These are phyloP conservation scores for Clupea harengus DNA, from an alignment of 2,113 vertebrate species.

Conservation along the genomic window DNA sequence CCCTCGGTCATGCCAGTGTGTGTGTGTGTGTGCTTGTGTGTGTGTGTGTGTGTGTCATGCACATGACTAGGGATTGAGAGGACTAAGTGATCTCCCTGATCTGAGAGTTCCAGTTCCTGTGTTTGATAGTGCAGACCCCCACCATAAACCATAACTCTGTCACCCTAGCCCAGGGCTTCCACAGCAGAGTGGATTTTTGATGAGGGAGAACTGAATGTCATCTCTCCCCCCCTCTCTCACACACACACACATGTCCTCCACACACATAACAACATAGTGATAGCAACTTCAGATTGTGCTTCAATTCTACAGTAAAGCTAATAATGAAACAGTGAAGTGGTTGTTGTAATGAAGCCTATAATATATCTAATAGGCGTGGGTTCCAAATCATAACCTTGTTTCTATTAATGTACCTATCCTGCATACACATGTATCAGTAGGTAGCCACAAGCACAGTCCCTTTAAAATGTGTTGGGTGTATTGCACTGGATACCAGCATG, in stretches of 20 bases:
- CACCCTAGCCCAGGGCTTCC: not conserved
- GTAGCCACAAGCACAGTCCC: not conserved
- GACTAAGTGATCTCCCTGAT: not conserved
- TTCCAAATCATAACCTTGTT: not conserved
- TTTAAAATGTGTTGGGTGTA: not conserved
- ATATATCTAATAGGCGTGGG: no score
- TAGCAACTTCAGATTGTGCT: no score
- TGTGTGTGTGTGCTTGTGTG: not conserved
- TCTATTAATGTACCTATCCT: not conserved
- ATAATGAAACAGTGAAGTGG: no score
- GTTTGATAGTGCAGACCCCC: not conserved
- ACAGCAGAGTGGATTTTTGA: not conserved
- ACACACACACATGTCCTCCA: no score
- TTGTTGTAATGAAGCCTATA: no score
- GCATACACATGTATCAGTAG: not conserved
- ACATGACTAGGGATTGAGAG: not conserved
- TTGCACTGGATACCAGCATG: not conserved
- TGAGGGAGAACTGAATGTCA: not conserved
- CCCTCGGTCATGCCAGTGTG: constrained; percentile 22
- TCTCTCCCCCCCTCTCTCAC: not conserved
- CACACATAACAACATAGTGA: no score
- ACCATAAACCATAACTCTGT: not conserved
- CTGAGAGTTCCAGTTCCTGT: not conserved
- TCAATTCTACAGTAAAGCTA: no score
- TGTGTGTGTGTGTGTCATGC: not conserved